Conservation (phyloP, 2,888 invertebrate genomes). For the Pterostichus niger region DNA sequence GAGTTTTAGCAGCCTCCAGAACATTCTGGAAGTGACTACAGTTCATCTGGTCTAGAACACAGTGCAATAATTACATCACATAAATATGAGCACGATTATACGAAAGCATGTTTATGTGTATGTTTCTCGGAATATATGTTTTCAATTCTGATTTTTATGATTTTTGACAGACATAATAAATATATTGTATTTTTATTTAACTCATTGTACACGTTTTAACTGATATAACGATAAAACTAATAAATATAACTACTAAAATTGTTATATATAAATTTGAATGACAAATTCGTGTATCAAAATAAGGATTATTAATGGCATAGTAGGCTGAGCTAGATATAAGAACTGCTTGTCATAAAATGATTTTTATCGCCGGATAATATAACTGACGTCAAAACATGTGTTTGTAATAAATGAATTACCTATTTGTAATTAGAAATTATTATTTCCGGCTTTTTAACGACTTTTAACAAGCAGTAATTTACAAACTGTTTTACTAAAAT, state of each 20-base stretch:
- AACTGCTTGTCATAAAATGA: too few species aligned
- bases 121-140: conserved; percentile 21
- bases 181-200: neutral
- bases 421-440: too few species aligned
- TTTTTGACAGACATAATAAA: neutral
- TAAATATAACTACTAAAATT: conserved; percentile 2
- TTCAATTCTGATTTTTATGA: conserved; percentile 25
- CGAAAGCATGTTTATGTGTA: conserved; percentile 9
- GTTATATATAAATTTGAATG: neutral
- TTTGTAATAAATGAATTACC: too few species aligned
- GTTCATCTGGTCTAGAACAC: conserved; percentile 5
- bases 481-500: too few species aligned
- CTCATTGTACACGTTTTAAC: neutral
- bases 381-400: too few species aligned
- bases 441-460: too few species aligned
- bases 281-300: too few species aligned
- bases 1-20: neutral
- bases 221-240: conserved; percentile 11
- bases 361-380: too few species aligned
- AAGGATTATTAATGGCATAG: too few species aligned
- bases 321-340: too few species aligned
- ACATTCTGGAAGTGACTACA: conserved; percentile 28
- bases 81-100: conserved; percentile 11
- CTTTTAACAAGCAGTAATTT: too few species aligned
- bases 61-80: conserved; percentile 35